These are phyloP conservation scores for Pica pica DNA, from an alignment of 2,113 vertebrate species.

Conservation along the genomic window DNA sequence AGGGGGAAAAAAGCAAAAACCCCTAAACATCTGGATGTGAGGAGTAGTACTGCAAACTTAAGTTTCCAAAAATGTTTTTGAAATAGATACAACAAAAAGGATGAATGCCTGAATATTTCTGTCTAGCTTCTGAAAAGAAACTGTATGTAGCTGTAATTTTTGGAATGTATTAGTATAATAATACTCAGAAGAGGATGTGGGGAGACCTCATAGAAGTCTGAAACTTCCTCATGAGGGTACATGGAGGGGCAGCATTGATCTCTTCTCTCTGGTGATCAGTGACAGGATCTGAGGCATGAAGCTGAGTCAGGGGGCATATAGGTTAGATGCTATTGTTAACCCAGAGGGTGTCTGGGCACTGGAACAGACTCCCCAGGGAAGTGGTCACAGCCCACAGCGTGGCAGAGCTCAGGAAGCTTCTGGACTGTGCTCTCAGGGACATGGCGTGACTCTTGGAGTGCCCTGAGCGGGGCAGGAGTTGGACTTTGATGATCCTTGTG, in stretches of 20 bases:
- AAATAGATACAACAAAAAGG: background rate
- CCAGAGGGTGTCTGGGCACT: too few species aligned
- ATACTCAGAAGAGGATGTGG: background rate
- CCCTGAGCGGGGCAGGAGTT: background rate
- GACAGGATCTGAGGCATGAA: background rate
- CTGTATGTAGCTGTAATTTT: background rate
- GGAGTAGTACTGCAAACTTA: background rate
- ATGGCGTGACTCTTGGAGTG: background rate
- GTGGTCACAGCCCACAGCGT: background rate
- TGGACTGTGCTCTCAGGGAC: fast-evolving
- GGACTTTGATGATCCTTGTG: too few species aligned
- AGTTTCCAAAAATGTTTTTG: background rate
- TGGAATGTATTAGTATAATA: background rate
- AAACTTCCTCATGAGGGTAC: background rate
- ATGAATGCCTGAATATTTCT: background rate
- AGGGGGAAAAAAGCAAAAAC: background rate
- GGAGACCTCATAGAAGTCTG: too few species aligned
- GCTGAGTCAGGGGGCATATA: background rate
- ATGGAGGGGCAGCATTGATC: background rate
- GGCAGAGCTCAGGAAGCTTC: background rate
- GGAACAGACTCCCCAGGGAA: background rate
- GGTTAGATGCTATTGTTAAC: background rate
- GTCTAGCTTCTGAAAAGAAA: background rate
- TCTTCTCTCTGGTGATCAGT: background rate
- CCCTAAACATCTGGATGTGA: background rate